Evolutionary conservation across 2,113 vertebrate genomes (phyloP), one percentile per base, ranked within the genome.

Genomic region (cattle (Bos taurus)): DNA sequence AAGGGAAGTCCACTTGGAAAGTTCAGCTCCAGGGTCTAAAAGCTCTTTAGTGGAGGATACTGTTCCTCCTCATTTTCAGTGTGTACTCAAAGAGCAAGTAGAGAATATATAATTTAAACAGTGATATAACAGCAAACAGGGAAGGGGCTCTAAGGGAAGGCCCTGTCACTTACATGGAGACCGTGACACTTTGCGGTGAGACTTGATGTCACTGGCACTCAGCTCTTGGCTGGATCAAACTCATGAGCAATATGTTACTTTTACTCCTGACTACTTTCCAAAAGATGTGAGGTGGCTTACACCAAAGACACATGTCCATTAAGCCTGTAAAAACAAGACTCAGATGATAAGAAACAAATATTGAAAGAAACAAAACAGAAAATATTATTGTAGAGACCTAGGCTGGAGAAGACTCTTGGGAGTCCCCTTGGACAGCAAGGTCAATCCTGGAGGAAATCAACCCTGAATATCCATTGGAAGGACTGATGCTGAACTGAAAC

Each of bases 101-200:
- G 14, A 60, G 28, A 50, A 56, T 21, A 26, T 82, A 40, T 26
- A 33, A 54, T 40, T 62, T 50, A 56, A 19, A 15, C 6, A n/a
- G 17, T 7, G 30, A 89, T 6, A 15, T 19, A 36, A 26, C 26
- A 60, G 26, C 43, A 4, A 40, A 33, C 48, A 16, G 48, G 62
- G 40, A 54, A 17, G n/a, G 25, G 0, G 2, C 7, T 26, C 50
- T 48, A 83, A 81, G 64, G 15, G 16, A 11, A 82, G 80, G 33
- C 6, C 4, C 9, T 2, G 25, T 16, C 59, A 13, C 33, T n/a
- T 60, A 33, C 1, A 0, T 0, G 2, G 28, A 9, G 50, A n/a
- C 46, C 30, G 5, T 40, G 36, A 52, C 28, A n/a, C 46, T 57
- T 3, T 33, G 33, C 7, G 4, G 4, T 11, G 5, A 36, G 52